phyloP scores from a whole-genome alignment of 2,113 vertebrate genomes.

The Corythornis cristatus region DNA sequence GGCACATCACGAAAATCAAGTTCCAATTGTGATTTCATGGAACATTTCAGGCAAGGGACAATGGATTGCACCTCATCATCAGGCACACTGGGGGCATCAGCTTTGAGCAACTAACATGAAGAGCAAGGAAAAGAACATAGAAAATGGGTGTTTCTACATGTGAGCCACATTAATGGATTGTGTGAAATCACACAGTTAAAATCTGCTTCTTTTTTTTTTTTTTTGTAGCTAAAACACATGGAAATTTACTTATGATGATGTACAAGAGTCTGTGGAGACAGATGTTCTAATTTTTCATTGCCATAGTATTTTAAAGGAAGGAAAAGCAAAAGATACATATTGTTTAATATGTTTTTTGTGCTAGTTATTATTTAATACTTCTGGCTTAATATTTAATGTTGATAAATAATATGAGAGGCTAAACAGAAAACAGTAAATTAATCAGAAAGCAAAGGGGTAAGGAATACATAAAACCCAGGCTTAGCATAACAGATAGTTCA shows the following conservation, averaged over 20 bases:
- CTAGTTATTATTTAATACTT: background rate
- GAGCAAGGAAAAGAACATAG: background rate
- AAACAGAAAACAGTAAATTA: slow-evolving; percentile 31
- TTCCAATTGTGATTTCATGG: background rate
- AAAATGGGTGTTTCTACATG: background rate
- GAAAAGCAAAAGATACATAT: background rate
- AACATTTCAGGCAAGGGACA: background rate
- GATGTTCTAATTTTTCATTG: background rate
- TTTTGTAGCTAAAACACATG: background rate
- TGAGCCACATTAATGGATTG: background rate
- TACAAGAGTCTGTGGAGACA: background rate
- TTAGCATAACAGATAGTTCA: slow-evolving; percentile 16
- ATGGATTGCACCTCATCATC: background rate
- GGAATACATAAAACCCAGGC: slow-evolving; percentile 31
- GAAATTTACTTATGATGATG: background rate
- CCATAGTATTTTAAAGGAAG: background rate
- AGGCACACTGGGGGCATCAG: background rate
- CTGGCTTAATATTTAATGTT: background rate
- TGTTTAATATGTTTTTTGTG: background rate
- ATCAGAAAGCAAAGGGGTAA: slow-evolving; percentile 35
- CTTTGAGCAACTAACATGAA: background rate
- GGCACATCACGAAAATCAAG: background rate
- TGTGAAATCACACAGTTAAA: background rate
- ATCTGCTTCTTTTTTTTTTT: background rate
- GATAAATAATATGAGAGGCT: background rate